Conservation (phyloP, 2,888 invertebrate species). For the Hypolimnas misippus region DNA sequence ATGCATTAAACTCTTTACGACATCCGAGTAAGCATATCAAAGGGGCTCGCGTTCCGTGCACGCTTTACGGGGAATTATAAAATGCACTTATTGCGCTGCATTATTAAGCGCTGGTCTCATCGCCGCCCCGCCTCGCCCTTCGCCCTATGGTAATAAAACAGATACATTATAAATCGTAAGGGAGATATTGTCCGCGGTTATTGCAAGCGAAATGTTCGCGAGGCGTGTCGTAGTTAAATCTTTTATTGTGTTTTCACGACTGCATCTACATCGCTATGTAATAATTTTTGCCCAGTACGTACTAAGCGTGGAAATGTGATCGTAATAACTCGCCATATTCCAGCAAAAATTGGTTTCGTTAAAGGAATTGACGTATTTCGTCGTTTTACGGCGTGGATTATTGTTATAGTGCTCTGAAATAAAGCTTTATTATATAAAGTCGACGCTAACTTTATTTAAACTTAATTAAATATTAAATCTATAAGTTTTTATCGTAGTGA, state of each 20-base stretch:
- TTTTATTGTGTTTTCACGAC: constrained; percentile 76
- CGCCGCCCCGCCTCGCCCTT: constrained; percentile 34
- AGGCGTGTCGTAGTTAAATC: constrained; percentile 73
- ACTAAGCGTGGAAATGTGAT: constrained; percentile 32
- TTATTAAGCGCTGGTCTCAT: constrained; percentile 29
- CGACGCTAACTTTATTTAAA: not conserved
- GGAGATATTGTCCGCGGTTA: constrained; percentile 68
- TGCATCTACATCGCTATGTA: constrained; percentile 66
- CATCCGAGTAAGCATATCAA: constrained; percentile 21
- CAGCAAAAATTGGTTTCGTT: constrained; percentile 33
- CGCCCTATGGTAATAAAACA: constrained; percentile 72
- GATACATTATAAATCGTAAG: constrained; percentile 74
- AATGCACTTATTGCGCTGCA: constrained; percentile 25
- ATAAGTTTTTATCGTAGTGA: not conserved
- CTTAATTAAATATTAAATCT: not conserved
- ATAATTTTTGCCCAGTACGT: constrained; percentile 55
- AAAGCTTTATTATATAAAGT: not conserved
- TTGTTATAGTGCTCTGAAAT: constrained; percentile 1
- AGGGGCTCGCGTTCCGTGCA: constrained; percentile 24
- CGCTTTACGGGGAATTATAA: constrained; percentile 33
- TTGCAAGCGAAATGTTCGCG: constrained; percentile 65
- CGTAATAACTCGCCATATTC: constrained; percentile 33
- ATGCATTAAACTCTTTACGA: constrained; percentile 41
- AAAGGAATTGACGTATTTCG: constrained; percentile 26
- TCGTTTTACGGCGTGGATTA: constrained; percentile 8